phyloP scores from a whole-genome alignment of 2,888 invertebrate genomes.

The Conus canariensis region DNA sequence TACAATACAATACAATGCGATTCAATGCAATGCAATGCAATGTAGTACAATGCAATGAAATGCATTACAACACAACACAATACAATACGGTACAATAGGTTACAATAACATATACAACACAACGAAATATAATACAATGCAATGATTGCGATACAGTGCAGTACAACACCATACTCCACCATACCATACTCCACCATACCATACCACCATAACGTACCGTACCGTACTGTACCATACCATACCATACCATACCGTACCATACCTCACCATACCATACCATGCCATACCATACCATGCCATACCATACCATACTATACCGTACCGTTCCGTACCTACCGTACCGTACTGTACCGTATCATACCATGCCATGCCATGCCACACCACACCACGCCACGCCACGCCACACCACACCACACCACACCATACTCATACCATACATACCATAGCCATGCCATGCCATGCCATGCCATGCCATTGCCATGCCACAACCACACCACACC shows the following conservation, averaged over 20 bases:
- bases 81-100: too few species aligned
- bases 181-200: too few species aligned
- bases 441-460: neutral
- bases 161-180: too few species aligned
- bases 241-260: neutral
- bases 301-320: neutral
- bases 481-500: neutral
- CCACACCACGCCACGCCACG: neutral
- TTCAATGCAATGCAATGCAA: too few species aligned
- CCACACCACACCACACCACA: slow-evolving; percentile 4
- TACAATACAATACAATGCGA: too few species aligned
- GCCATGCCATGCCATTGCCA: neutral
- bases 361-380: neutral
- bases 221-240: too few species aligned
- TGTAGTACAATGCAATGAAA: too few species aligned
- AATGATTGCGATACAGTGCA: too few species aligned
- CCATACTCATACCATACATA: neutral
- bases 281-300: neutral
- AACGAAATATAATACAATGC: too few species aligned
- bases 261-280: slow-evolving; percentile 28
- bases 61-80: too few species aligned
- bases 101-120: too few species aligned
- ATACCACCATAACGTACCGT: too few species aligned
- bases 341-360: neutral
- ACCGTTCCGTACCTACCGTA: slow-evolving; percentile 1